Conservation (phyloP, 2,888 invertebrate genomes). For the Lepetodrilus schrolli region DNA sequence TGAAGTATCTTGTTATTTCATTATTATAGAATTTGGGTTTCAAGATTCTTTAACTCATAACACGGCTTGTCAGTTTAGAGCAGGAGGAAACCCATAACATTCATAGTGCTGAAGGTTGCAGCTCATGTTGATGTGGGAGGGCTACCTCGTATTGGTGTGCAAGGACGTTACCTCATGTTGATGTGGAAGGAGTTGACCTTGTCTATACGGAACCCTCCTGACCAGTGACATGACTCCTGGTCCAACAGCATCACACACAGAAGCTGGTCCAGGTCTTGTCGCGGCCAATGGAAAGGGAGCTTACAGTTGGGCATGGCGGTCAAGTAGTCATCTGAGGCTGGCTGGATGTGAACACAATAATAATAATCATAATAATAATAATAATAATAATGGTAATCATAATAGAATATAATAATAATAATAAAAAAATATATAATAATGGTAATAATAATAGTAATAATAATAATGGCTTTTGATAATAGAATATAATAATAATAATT, state of each 20-base stretch:
- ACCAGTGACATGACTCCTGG: conserved; percentile 82
- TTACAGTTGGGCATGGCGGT: conserved; percentile 90
- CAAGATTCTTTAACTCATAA: too few relatives aligned
- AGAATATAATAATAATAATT: too few relatives aligned
- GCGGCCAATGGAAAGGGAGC: conserved; percentile 97
- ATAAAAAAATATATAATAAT: too few relatives aligned
- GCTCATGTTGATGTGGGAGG: not conserved
- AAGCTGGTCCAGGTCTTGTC: conserved; percentile 90
- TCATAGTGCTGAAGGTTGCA: not conserved
- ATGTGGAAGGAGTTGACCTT: conserved; percentile 89
- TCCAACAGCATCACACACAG: conserved; percentile 88
- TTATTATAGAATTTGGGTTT: too few relatives aligned
- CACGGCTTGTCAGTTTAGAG: too few relatives aligned
- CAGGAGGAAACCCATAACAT: too few relatives aligned
- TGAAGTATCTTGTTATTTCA: too few relatives aligned
- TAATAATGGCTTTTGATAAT: too few relatives aligned
- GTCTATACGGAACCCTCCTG: conserved; percentile 92
- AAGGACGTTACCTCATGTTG: conserved; percentile 82
- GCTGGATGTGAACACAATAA: not conserved
- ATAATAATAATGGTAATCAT: not conserved
- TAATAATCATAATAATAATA: too few relatives aligned
- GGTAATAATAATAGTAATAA: too few relatives aligned
- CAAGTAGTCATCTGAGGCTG: conserved; percentile 81
- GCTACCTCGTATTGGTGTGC: not conserved
- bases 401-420: too few relatives aligned